phyloP scores from a whole-genome alignment of 2,113 vertebrate species.

The Spea multiplicata region DNA sequence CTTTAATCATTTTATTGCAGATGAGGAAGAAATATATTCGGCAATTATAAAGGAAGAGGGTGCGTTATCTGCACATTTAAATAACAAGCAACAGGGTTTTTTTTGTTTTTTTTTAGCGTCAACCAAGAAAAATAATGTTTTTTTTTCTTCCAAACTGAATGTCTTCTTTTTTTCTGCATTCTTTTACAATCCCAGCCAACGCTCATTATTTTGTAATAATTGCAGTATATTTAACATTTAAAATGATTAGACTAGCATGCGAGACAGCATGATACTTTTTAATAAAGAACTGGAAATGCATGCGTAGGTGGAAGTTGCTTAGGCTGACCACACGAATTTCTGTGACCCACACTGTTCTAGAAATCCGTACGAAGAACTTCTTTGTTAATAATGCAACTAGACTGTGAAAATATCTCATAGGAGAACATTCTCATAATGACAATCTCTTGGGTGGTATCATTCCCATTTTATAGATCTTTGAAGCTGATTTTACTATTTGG shows the following conservation, averaged over 20 bases:
- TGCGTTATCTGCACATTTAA: constrained; percentile 28
- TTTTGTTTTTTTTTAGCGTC: constrained; percentile 3
- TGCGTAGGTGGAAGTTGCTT: no score
- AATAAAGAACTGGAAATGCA: no score
- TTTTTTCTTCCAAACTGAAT: no score
- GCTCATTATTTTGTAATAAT: constrained; percentile 14
- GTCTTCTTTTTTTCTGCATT: constrained; percentile 19
- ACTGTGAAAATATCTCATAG: no score
- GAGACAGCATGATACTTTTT: neutral
- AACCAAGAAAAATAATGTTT: neutral
- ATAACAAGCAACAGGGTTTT: constrained; percentile 11
- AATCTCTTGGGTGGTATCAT: no score
- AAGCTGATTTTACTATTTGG: no score
- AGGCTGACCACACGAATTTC: no score
- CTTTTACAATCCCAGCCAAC: constrained; percentile 3
- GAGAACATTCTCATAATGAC: no score
- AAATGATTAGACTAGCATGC: neutral
- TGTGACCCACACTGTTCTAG: no score
- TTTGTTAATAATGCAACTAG: no score
- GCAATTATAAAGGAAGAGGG: constrained; percentile 8
- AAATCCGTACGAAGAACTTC: no score
- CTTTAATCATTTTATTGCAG: constrained; percentile 36
- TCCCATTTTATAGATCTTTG: no score
- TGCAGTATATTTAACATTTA: neutral
- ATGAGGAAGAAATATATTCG: neutral